These are phyloP conservation scores for Anoplopoma fimbria DNA, from an alignment of 2,113 vertebrate species.

Conservation along the genomic window DNA sequence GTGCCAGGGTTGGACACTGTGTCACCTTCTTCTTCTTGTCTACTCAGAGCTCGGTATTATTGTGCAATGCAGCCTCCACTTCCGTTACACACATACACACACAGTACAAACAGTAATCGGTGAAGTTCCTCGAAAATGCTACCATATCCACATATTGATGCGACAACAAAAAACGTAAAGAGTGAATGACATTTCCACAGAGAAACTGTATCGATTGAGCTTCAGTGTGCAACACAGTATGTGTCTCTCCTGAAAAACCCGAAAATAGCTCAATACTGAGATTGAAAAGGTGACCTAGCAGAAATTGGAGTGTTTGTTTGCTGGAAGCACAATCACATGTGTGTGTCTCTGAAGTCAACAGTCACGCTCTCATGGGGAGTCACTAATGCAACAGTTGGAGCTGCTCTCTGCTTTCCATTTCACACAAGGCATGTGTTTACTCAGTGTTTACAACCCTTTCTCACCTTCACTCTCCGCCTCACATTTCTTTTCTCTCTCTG, in stretches of 20 bases:
- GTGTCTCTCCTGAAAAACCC: slow-evolving; percentile 13
- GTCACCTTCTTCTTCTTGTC: slow-evolving; percentile 40
- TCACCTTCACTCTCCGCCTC: slow-evolving; percentile 18
- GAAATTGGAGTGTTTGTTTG: slow-evolving; percentile 32
- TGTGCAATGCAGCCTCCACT: slow-evolving; percentile 25
- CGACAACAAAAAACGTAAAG: neutral
- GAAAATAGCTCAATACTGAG: slow-evolving; percentile 27
- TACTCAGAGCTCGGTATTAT: slow-evolving; percentile 40
- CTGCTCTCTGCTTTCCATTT: slow-evolving; percentile 38
- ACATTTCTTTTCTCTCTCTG: neutral
- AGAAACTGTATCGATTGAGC: slow-evolving; percentile 46
- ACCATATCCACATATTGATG: slow-evolving; percentile 31
- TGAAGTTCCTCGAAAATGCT: slow-evolving; percentile 34
- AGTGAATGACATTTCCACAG: slow-evolving; percentile 40
- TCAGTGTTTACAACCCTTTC: slow-evolving; percentile 38
- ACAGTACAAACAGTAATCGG: neutral
- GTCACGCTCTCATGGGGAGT: slow-evolving; percentile 35
- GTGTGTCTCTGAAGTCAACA: slow-evolving; percentile 33
- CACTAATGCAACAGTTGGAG: slow-evolving; percentile 57
- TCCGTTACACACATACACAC: slow-evolving; percentile 1
- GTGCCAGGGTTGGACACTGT: slow-evolving; percentile 26
- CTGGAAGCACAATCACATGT: neutral
- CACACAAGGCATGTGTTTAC: slow-evolving; percentile 50
- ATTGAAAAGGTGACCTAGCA: slow-evolving; percentile 10
- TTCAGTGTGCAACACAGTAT: slow-evolving; percentile 32